phyloP scores from a whole-genome alignment of 2,888 invertebrate species.

The Mythimna vitellina region DNA sequence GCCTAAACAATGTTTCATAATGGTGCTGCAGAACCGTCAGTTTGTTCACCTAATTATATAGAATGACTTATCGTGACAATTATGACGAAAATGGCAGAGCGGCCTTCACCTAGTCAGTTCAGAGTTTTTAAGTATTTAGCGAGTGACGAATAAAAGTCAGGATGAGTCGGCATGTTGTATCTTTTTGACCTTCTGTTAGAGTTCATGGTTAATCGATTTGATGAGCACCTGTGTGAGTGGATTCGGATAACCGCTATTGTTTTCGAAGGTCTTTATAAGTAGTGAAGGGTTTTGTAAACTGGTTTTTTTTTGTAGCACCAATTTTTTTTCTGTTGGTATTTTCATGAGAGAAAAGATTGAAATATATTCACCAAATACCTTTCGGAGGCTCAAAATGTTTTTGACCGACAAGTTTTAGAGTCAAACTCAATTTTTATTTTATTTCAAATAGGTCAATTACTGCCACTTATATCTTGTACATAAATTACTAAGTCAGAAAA shows the following conservation, averaged over 20 bases:
- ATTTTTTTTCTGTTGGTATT: neutral
- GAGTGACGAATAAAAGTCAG: constrained; percentile 5
- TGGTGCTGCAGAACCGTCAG: constrained; percentile 4
- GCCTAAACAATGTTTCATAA: neutral
- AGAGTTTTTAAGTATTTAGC: constrained; percentile 21
- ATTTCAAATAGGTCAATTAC: too few relatives aligned
- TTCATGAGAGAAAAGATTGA: neutral
- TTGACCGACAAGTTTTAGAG: too few relatives aligned
- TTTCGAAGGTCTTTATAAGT: neutral
- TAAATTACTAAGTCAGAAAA: too few relatives aligned
- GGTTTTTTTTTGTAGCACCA: neutral
- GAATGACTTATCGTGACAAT: constrained; percentile 7
- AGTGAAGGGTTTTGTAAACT: neutral
- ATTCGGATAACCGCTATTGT: neutral
- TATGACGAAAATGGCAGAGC: constrained; percentile 20
- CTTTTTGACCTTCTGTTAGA: constrained; percentile 1
- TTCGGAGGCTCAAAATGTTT: too few relatives aligned
- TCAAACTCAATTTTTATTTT: too few relatives aligned
- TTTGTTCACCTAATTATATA: constrained; percentile 13
- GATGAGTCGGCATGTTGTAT: constrained; percentile 16
- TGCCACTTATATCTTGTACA: too few relatives aligned
- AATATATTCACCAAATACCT: too few relatives aligned
- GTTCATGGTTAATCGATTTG: constrained; percentile 13
- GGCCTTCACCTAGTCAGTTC: constrained; percentile 36
- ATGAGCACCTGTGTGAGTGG: constrained; percentile 5